Base-by-base conservation (phyloP, 1,140 invertebrate species). In the Onthophagus taurus region DNA sequence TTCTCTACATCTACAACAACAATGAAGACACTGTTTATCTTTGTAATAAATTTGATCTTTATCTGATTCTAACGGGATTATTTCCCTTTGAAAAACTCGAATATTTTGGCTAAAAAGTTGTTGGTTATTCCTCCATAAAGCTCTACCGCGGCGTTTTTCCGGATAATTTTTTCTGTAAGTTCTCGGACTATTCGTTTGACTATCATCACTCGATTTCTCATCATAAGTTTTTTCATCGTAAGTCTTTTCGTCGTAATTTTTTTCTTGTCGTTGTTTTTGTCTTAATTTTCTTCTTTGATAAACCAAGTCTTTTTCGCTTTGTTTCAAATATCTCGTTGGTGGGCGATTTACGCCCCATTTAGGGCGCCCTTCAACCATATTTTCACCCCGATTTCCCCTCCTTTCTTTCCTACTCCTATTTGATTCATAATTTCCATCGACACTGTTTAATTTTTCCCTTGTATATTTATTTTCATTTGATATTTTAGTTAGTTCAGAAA, bases 231-330 rank as follows among this genome's bases (percentile, higher is more conserved):
- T 47, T n/a, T n/a, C n/a, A n/a, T n/a, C n/a, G n/a, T n/a, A n/a
- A 12, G 44, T 45, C 39, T 59, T 63, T 29, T 60, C 55, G 9
- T 61, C 58, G 43, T 59, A 57, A 8, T 31, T 44, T 50, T 69
- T 65, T n/a, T 63, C 57, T 56, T 69, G 66, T 41, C 71, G 62
- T 42, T 66, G 63, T 57, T 75, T 72, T 54, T 75, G 70, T 24
- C 76, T 65, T 38, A 78, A 55, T 64, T 78, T 76, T 51, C 80
- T 54, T 50, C 78, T 72, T 62, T 77, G 76, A 58, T 83, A 83
- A 58, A 81, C 74, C 13, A 78, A 78, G 65, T 84, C 81, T 57
- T 83, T 81, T 58, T 83, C 82, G 51, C 80, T 83, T 64, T 84
- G 81, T 47, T 83, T 84, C 49, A 82, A 69, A 55, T 83, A 85